A percentile compares a stretch with the other conserved stretches of the same genome.
Evolutionary conservation across 2,888 invertebrate genomes (phyloP).

Genomic region (Rotaria magnacalcarata): DNA sequence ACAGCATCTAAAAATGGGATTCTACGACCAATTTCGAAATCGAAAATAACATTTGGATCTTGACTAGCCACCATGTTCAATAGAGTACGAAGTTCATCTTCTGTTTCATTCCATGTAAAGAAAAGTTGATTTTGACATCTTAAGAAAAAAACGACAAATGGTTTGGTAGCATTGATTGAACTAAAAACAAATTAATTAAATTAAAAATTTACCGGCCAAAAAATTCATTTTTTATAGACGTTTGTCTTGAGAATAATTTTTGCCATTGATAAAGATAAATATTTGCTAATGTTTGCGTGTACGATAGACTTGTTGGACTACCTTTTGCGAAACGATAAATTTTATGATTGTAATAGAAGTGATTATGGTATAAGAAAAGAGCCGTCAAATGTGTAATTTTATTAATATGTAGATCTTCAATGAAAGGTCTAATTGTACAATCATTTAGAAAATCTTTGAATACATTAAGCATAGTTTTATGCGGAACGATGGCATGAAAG

Average conservation of each 20-base stretch:
- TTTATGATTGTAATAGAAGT: background rate
- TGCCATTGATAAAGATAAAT: background rate
- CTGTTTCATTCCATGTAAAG: background rate
- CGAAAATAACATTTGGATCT: background rate
- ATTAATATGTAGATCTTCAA: background rate
- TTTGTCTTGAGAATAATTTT: background rate
- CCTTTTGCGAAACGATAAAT: background rate
- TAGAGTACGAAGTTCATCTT: background rate
- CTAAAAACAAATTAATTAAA: too few relatives aligned
- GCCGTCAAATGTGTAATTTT: background rate
- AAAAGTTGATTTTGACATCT: background rate
- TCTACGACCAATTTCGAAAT: background rate
- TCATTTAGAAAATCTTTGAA: background rate
- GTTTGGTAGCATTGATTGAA: too few relatives aligned
- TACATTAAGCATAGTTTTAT: background rate
- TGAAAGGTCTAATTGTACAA: rapidly evolving
- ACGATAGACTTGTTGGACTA: background rate
- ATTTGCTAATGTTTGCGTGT: background rate
- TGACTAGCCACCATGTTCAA: background rate
- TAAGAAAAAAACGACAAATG: too few relatives aligned
- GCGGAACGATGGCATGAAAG: background rate
- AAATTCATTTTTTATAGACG: background rate
- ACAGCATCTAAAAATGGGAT: background rate
- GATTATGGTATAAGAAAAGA: background rate
- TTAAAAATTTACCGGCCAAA: background rate